Conservation (phyloP, 1,140 invertebrate genomes). For the Aphis gossypii region DNA sequence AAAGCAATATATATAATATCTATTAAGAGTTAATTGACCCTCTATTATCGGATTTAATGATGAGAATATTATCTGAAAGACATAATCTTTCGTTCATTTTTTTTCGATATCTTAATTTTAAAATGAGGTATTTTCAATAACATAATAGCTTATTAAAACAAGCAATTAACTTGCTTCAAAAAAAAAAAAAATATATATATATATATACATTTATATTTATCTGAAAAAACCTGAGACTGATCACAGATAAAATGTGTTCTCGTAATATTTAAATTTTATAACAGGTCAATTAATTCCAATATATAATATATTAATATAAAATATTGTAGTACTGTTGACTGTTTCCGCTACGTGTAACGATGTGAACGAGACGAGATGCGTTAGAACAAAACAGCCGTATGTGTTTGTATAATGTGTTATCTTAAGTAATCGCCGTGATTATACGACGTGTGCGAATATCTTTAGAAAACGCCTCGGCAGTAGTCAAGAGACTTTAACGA, state of each 20-base stretch:
- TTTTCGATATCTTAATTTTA: constrained; percentile 11
- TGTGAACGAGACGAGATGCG: background rate
- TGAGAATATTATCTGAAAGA: background rate
- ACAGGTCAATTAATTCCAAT: constrained; percentile 16
- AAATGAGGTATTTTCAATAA: background rate
- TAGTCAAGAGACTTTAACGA: constrained; percentile 25
- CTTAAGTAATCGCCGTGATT: background rate
- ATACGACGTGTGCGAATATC: background rate
- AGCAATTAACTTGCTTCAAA: background rate
- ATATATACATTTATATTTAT: background rate
- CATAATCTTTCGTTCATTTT: background rate
- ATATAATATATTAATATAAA: background rate
- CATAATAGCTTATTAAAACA: background rate
- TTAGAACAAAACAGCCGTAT: background rate
- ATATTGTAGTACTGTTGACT: background rate
- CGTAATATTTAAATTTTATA: background rate
- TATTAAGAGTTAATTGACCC: background rate
- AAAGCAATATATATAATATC: background rate
- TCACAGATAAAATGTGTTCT: background rate
- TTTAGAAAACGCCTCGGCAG: background rate
- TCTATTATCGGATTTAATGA: constrained; percentile 1
- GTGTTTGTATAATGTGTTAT: background rate
- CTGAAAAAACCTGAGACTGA: background rate
- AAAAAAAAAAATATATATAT: background rate
- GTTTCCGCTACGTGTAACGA: background rate